Conservation (phyloP, 2,113 vertebrate species). For the Alaudala cheleensis region DNA sequence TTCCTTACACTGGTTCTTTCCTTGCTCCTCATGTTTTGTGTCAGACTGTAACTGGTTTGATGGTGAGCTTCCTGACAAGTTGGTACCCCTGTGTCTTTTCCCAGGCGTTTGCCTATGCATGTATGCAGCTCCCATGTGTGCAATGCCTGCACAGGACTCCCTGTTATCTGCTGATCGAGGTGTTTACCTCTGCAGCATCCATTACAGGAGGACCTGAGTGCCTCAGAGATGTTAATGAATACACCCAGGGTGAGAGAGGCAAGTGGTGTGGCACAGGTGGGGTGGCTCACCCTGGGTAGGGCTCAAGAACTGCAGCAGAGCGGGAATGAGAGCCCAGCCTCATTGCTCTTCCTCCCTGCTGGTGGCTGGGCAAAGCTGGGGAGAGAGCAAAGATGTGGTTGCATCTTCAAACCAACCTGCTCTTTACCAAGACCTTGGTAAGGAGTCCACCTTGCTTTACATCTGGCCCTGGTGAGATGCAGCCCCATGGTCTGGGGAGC, state of each 20-base stretch:
- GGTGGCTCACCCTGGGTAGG: background rate
- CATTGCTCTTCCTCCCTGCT: background rate
- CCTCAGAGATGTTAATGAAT: background rate
- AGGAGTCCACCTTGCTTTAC: accelerated
- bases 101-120: background rate
- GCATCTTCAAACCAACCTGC: background rate
- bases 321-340: accelerated
- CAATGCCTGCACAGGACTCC: background rate
- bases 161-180: background rate
- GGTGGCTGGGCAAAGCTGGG: background rate
- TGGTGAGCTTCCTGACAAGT: background rate
- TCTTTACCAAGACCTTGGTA: background rate
- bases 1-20: background rate
- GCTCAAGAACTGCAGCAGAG: background rate
- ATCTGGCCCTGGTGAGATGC: accelerated
- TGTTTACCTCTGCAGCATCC: background rate
- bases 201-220: background rate
- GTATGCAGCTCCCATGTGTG: background rate
- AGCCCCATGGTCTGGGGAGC: accelerated
- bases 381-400: background rate
- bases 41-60: background rate
- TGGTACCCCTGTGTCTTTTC: background rate
- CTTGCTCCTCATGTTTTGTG: background rate
- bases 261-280: background rate
- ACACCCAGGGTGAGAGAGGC: background rate